Base-by-base conservation (phyloP, 2,113 vertebrate genomes). In the Australoheros scitulus region DNA sequence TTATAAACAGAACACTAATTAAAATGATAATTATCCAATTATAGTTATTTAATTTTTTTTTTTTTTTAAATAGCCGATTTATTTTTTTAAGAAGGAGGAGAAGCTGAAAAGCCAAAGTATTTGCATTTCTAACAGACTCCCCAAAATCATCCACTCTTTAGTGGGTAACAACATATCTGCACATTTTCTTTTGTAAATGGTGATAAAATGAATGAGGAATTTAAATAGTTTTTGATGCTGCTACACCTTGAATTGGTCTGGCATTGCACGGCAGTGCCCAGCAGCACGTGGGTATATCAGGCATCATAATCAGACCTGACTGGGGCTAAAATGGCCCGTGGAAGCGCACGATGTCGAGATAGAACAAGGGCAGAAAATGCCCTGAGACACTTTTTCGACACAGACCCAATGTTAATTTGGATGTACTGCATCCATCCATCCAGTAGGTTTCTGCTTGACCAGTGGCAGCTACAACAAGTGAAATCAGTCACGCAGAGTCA, bases 401-500 rank as follows among this genome's bases (percentile, higher is more conserved):
- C 63, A 36, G 13, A 74, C 14, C 29, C 47, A 5, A 20, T 55
- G 52, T 55, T 55, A 55, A 38, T 38, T 38, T 38, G 36, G 36
- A 8, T 38, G 36, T 38, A 3, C 36, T 38, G 36, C 36, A 38
- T 38, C 36, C 7, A 38, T 38, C 36, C 36, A 36, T 36, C 13
- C 41, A 43, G 22, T 1, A 26, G 0, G 13, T 47, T 68, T 47
- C 22, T 18, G 41, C 47, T 0, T 8, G 38, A 17, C 38, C 9
- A 41, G 11, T 4, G 4, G 29, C 60, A 76, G 76, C 15, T 38
- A 9, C 18, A 57, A 20, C 60, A 11, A 32, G 9, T 26, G 3
- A 55, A 58, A 11, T 41, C 32, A 5, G 32, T 18, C 41, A 8
- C n/a, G 76, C 7, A 34, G n/a, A 32, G 47, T 68, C 56, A 97